Conservation (phyloP, 2,888 invertebrate genomes). For the Mongoloraphidia duomilia region DNA sequence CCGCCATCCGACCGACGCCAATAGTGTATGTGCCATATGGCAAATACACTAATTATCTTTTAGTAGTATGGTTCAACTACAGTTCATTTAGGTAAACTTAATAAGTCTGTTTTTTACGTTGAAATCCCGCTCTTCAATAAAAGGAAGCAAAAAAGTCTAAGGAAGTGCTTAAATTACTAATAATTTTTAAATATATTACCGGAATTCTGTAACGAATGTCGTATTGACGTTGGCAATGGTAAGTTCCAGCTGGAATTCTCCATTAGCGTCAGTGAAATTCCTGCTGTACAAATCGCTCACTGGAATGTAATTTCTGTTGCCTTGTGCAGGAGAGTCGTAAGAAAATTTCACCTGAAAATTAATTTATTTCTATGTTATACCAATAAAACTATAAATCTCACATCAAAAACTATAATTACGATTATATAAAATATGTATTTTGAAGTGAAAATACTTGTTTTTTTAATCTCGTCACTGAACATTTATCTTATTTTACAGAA, state of each 20-base stretch:
- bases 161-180: neutral
- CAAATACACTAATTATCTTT: too few relatives aligned
- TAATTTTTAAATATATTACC: conserved; percentile 6
- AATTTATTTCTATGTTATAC: neutral
- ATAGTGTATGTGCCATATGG: too few relatives aligned
- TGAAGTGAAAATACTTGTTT: too few relatives aligned
- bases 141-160: neutral
- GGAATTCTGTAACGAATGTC: conserved; percentile 57
- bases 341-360: conserved; percentile 38
- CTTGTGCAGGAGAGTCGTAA: conserved; percentile 55
- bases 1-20: too few relatives aligned
- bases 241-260: conserved; percentile 66
- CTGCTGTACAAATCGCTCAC: conserved; percentile 54
- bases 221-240: conserved; percentile 62
- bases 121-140: too few relatives aligned
- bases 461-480: too few relatives aligned
- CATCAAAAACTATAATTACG: too few relatives aligned
- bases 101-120: too few relatives aligned
- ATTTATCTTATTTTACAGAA: too few relatives aligned
- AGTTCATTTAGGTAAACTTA: too few relatives aligned
- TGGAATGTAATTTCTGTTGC: conserved; percentile 57
- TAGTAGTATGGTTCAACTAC: too few relatives aligned
- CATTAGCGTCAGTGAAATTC: conserved; percentile 63
- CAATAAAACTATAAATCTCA: neutral
- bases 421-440: too few relatives aligned